phyloP scores from a whole-genome alignment of 2,888 invertebrate species.

The Drosophila dives region DNA sequence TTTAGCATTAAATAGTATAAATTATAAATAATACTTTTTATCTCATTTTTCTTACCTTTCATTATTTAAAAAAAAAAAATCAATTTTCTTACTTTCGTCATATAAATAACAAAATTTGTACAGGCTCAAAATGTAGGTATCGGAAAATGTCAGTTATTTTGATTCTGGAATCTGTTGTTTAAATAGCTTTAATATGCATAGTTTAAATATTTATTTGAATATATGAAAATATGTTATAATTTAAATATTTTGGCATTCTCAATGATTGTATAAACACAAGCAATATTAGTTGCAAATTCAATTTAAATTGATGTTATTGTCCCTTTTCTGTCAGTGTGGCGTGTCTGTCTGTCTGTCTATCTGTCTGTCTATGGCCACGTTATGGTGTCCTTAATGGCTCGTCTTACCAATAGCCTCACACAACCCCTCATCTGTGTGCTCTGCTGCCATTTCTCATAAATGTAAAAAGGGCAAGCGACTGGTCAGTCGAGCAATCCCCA shows the following conservation, averaged over 20 bases:
- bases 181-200: neutral
- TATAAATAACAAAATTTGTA: neutral
- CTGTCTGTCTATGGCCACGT: constrained; percentile 18
- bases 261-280: neutral
- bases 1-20: neutral
- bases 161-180: neutral
- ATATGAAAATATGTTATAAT: neutral
- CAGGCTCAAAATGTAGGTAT: neutral
- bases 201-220: neutral
- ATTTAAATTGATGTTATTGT: constrained; percentile 1
- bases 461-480: constrained; percentile 58
- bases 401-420: constrained; percentile 7
- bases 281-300: neutral
- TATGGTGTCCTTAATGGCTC: constrained; percentile 48
- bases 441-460: constrained; percentile 60
- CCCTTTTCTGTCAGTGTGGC: constrained; percentile 34
- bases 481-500: constrained; percentile 1
- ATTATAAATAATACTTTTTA: neutral
- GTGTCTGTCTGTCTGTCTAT: neutral
- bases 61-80: too few species aligned
- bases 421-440: constrained; percentile 3
- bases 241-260: neutral
- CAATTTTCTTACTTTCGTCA: neutral
- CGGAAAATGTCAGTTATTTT: neutral
- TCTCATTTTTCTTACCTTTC: too few species aligned